A percentile compares a stretch with the other conserved stretches of the same genome.
Evolutionary conservation across 2,797 vertebrate genomes (phyloP).

Genomic region (Enteromius thamalakanensis): DNA sequence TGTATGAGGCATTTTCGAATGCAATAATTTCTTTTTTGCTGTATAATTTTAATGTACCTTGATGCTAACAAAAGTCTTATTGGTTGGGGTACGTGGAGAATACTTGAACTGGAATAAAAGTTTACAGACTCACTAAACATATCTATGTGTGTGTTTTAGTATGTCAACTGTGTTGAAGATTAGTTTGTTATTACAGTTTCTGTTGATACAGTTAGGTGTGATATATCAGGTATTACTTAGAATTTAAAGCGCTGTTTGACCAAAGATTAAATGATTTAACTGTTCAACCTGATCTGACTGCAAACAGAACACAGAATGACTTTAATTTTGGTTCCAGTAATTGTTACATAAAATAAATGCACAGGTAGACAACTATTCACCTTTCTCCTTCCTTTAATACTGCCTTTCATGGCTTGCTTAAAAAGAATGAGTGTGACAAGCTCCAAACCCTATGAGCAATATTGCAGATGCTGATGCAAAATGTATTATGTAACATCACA

Average conservation of each 20-base stretch:
- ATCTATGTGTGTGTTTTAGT: not conserved
- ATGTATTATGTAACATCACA: not conserved
- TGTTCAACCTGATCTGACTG: not conserved
- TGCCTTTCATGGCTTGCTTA: not conserved
- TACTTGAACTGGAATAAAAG: constrained; percentile 23
- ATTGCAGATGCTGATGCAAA: not conserved
- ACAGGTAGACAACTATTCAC: not conserved
- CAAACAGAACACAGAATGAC: not conserved
- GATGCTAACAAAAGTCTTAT: not conserved
- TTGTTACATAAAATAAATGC: not conserved
- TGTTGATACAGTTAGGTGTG: not conserved
- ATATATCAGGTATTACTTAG: not conserved
- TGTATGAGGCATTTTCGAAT: not conserved
- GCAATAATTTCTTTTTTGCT: not conserved
- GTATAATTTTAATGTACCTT: constrained; percentile 26
- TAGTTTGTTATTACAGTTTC: not conserved
- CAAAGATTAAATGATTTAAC: not conserved
- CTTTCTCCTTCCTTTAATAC: not conserved
- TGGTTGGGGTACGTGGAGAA: not conserved
- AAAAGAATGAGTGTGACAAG: not conserved
- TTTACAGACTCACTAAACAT: constrained; percentile 9
- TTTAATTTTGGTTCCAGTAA: not conserved
- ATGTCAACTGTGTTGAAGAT: not conserved
- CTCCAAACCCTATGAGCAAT: not conserved
- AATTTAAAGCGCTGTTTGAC: not conserved